Evolutionary conservation across 2,113 vertebrate genomes (phyloP).

Genomic region (Xiphophorus couchianus): DNA sequence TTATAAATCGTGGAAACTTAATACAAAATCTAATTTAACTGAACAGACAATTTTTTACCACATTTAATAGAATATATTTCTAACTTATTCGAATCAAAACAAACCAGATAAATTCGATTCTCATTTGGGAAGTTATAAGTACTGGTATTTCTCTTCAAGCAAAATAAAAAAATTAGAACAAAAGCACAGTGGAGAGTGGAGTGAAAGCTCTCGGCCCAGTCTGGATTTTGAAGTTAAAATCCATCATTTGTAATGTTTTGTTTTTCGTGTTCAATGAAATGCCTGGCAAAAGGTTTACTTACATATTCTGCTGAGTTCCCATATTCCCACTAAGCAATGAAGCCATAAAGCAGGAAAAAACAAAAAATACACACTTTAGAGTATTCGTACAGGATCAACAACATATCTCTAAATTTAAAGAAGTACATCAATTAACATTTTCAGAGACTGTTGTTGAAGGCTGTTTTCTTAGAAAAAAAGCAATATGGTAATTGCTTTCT

Average conservation of each 20-base stretch:
- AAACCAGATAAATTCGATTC: slow-evolving; percentile 7
- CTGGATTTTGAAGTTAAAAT: slow-evolving; percentile 25
- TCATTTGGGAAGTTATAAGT: background rate
- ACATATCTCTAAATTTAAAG: background rate
- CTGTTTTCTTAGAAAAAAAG: too few relatives aligned
- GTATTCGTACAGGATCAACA: background rate
- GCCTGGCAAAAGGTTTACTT: slow-evolving; percentile 80
- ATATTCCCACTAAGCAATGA: slow-evolving; percentile 86
- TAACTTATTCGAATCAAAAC: slow-evolving; percentile 6
- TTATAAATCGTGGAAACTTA: too few relatives aligned
- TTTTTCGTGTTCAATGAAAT: slow-evolving; percentile 30
- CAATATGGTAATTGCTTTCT: too few relatives aligned
- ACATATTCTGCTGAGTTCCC: slow-evolving; percentile 94
- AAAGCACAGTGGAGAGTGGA: background rate
- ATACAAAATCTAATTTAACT: too few relatives aligned
- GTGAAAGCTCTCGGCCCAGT: background rate
- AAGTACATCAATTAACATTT: background rate
- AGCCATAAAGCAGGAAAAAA: slow-evolving; percentile 45
- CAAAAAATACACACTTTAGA: slow-evolving; percentile 61
- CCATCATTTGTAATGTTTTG: slow-evolving; percentile 27
- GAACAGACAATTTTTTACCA: background rate
- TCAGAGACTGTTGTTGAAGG: too few relatives aligned
- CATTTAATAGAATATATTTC: background rate
- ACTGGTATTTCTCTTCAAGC: background rate
- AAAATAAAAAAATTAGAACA: slow-evolving; percentile 3